Base-by-base conservation (phyloP, 2,113 vertebrate genomes). In the Apodemus sylvaticus region DNA sequence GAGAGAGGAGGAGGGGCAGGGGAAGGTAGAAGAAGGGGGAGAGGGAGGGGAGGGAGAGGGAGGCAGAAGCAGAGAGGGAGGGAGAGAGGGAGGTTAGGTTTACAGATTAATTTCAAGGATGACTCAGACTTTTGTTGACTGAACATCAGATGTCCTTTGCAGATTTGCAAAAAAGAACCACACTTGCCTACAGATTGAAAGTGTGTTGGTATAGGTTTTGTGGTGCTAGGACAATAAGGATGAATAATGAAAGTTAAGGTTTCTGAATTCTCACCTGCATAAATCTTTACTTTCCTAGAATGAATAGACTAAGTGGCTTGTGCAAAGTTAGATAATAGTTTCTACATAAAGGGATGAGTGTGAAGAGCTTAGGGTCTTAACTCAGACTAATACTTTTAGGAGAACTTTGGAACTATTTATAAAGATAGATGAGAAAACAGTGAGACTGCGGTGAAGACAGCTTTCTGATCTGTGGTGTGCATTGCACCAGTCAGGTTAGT, bases 381-480 rank as follows among this genome's bases (percentile, higher is more conserved):
- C 98, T 92, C 97, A 97, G 91, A 96, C 94, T 97, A 97, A 97
- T 97, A 98, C 97, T 97, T 91, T 98, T 97, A 98, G 96, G 95
- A 97, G 93, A 98, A 76, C 97, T 98, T 98, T 98, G 96, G 96
- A 98, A 98, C 98, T 97, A 97, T 98, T 98, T 98, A 24, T 97
- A 98, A 98, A 98, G 97, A 98, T 96, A 98, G 96, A 98, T 98
- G 97, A 98, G 94, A 97, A 98, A 95, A 88, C 96, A 97, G 97
- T 95, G 97, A 98, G 97, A 97, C 97, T 98, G 93, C 98, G 97
- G 98, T 98, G 97, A 98, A 98, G 97, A 91, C 96, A 98, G 97
- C 97, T 98, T 98, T 93, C 97, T 91, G 53, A 98, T 98, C 97
- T 98, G 96, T 98, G 97, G 97, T 71, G 78, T 93, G 94, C 51